phyloP scores from a whole-genome alignment of 2,888 invertebrate genomes.

The Magallana nippona region DNA sequence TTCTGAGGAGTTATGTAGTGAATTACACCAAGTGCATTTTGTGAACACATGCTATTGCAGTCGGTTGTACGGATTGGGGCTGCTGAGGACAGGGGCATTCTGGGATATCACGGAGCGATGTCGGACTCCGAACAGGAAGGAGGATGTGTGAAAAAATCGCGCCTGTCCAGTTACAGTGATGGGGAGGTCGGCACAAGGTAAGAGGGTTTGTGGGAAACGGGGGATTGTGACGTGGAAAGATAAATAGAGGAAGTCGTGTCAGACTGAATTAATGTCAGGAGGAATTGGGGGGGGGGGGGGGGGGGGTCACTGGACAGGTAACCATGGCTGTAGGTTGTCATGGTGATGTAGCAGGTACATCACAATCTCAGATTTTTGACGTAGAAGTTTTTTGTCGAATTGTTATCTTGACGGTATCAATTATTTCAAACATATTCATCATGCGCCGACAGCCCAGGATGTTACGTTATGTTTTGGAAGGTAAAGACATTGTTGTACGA shows the following conservation, averaged over 20 bases:
- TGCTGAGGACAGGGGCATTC: conserved; percentile 23
- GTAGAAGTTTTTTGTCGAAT: no score
- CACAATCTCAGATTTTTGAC: neutral
- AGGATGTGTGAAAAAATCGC: conserved; percentile 32
- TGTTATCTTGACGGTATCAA: no score
- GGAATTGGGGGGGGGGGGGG: neutral
- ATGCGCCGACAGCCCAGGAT: neutral
- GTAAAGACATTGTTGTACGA: neutral
- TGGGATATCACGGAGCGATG: conserved; percentile 33
- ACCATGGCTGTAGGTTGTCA: conserved; percentile 8
- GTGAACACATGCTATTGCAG: conserved; percentile 29
- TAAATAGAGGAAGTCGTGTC: neutral
- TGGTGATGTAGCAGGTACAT: neutral
- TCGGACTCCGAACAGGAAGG: conserved; percentile 43
- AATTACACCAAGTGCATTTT: conserved; percentile 26
- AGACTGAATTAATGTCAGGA: conserved; percentile 4
- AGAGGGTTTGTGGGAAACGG: neutral
- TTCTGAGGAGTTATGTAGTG: conserved; percentile 18
- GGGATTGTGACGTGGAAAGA: neutral
- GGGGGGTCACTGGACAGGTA: conserved; percentile 28
- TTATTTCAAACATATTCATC: conserved; percentile 13
- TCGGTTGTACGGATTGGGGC: conserved; percentile 26
- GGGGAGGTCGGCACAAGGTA: conserved; percentile 29
- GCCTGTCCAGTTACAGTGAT: conserved; percentile 34
- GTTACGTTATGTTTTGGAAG: conserved; percentile 2